Base-by-base conservation (phyloP, 2,113 vertebrate genomes). In the Ranitomeya imitator region DNA sequence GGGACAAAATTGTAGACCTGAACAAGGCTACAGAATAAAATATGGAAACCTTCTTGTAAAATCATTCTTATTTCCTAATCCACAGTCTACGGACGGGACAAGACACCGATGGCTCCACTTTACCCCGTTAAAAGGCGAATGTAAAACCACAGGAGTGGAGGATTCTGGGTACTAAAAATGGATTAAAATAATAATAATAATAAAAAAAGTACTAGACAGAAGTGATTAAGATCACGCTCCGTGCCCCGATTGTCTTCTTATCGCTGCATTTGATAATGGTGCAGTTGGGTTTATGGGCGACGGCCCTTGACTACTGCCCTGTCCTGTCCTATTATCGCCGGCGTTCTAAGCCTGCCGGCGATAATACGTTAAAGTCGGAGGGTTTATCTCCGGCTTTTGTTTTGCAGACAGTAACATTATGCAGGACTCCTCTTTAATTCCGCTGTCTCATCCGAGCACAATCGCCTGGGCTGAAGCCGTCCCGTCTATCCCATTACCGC, bases 231-330 rank as follows among this genome's bases (percentile, higher is more conserved):
- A 67, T 83, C 61, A 23, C 37, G 6, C 61, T 52, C 31, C 80
- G 12, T 63, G 26, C 37, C 80, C 21, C 37, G 54, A 73, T 59
- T 16, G 31, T 6, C 55, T 74, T 37, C n/a, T 52, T 85, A 21
- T 85, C 83, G 84, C 84, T 85, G 14, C 84, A 76, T 77, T 85
- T 77, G 77, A 77, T 73, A 85, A 77, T 85, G 55, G 57, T n/a
- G 71, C 84, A 61, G 69, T 60, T 76, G 1, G 57, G 12, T 31
- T 84, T 84, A 71, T 51, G 82, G 69, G 69, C 55, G 69, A 76
- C 45, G 69, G 51, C 83, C 83, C 59, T 74, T 85, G 67, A 60
- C 69, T 74, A 51, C 11, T 18, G 80, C 80, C 80, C 18, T 21
- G 59, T 82, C 59, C 18, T 12, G 59, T 82, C 31, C 79, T 63